Evolutionary conservation across 2,888 invertebrate species (phyloP).

Genomic region (Lepidochitona cinerea): DNA sequence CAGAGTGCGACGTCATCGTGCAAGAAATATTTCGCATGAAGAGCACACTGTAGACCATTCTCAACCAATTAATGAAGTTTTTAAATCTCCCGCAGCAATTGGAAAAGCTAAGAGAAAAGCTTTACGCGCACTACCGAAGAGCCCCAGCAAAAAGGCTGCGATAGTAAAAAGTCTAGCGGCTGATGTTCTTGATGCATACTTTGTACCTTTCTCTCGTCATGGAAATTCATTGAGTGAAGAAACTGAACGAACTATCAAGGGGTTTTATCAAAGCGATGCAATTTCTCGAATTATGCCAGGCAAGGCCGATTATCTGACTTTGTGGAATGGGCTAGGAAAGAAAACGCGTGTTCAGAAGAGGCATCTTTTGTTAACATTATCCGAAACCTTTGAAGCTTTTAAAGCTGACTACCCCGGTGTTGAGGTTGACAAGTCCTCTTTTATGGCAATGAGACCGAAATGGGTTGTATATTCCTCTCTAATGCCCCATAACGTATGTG

Average conservation of each 20-base stretch:
- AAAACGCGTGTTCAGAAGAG: slow-evolving; percentile 14
- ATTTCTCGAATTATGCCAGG: slow-evolving; percentile 12
- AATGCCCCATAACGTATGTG: slow-evolving; percentile 17
- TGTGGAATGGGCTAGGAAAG: background rate
- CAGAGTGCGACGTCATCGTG: background rate
- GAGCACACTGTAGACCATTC: too few relatives aligned
- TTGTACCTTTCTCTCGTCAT: background rate
- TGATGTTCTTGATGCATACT: background rate
- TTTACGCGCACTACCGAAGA: background rate
- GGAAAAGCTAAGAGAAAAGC: background rate
- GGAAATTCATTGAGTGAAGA: background rate
- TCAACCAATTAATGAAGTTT: background rate
- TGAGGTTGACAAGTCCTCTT: slow-evolving; percentile 10
- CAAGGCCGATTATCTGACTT: slow-evolving; percentile 10
- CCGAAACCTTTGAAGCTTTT: slow-evolving; percentile 4
- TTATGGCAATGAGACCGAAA: slow-evolving; percentile 16
- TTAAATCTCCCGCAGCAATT: background rate
- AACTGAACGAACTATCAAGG: background rate
- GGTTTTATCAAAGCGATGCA: slow-evolving; percentile 7
- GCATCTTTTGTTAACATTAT: slow-evolving; percentile 13
- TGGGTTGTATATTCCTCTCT: slow-evolving; percentile 4
- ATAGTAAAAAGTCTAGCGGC: background rate
- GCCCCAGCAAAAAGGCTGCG: background rate
- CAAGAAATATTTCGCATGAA: background rate
- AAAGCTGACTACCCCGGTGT: slow-evolving; percentile 1